Conservation (phyloP, 2,113 vertebrate genomes). For the Sigmodon hispidus region DNA sequence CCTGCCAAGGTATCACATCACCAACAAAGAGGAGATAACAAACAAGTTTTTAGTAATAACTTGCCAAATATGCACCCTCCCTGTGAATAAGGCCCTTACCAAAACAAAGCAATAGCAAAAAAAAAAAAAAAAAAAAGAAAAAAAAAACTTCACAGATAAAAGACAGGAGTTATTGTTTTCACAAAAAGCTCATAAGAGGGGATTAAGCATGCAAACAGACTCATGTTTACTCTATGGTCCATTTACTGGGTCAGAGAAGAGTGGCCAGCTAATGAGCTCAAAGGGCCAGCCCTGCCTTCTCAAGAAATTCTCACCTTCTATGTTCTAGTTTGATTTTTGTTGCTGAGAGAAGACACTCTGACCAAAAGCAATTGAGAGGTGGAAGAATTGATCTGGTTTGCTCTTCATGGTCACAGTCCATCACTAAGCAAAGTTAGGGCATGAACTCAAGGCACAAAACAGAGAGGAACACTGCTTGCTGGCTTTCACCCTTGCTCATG, state of each 20-base stretch:
- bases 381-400: background rate
- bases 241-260: background rate
- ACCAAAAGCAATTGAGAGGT: background rate
- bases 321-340: background rate
- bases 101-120: background rate
- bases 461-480: too few relatives aligned
- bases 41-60: background rate
- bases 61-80: background rate
- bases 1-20: slow-evolving; percentile 28
- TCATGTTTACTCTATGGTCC: background rate
- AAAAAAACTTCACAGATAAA: background rate
- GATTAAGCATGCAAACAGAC: background rate
- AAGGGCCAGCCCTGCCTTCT: background rate
- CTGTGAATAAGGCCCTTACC: background rate
- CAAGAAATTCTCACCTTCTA: background rate
- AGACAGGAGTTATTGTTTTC: background rate
- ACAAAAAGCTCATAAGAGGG: background rate
- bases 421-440: background rate
- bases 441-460: background rate
- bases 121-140: background rate
- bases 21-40: background rate
- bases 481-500: background rate
- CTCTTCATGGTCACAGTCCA: background rate
- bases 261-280: background rate
- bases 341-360: background rate